Conservation (phyloP, 2,797 vertebrate species). For the Tragelaphus eurycerus region DNA sequence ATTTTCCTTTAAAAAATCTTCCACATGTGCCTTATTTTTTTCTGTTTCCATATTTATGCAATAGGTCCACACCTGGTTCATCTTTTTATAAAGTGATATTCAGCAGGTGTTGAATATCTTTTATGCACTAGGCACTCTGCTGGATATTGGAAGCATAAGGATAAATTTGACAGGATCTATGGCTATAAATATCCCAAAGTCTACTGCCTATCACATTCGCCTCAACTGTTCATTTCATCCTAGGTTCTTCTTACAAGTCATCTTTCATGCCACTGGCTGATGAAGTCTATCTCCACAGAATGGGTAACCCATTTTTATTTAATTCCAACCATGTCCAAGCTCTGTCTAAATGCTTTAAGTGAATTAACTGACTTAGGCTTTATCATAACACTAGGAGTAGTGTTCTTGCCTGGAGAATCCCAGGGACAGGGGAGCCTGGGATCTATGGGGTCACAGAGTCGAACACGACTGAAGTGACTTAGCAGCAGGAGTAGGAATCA, state of each 20-base stretch:
- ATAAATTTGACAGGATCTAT: background rate
- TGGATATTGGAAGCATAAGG: background rate
- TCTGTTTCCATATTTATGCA: background rate
- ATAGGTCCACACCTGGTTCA: background rate
- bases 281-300: background rate
- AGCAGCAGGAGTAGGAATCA: background rate
- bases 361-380: background rate
- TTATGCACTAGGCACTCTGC: background rate
- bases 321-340: background rate
- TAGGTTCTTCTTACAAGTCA: background rate
- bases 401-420: too few relatives aligned
- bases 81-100: background rate
- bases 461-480: too few relatives aligned
- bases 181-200: background rate
- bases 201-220: background rate
- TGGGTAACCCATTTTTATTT: background rate
- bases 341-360: background rate
- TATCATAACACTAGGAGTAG: background rate
- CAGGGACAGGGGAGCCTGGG: too few relatives aligned
- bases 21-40: background rate
- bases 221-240: background rate
- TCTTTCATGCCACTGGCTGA: background rate
- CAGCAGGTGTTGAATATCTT: background rate
- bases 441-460: too few relatives aligned
- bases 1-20: background rate